Percentiles rank a stretch among this genome's conserved stretches.
These are phyloP conservation scores for Anas platyrhynchos DNA, from an alignment of 2,113 vertebrate species.

Conservation along the genomic window DNA sequence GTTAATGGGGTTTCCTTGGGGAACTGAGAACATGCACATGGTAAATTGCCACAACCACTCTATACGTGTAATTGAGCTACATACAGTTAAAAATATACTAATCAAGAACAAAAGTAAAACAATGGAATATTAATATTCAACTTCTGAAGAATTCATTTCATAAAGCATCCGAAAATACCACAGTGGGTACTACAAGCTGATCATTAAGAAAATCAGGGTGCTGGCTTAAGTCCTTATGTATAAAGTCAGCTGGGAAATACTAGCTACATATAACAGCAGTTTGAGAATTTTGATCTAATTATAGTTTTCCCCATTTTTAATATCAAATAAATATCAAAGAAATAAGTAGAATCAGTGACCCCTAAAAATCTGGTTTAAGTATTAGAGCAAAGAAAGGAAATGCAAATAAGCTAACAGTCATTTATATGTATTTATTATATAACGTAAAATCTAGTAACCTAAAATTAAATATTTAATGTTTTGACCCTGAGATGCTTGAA, in stretches of 20 bases:
- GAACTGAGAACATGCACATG: accelerated
- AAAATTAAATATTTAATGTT: not conserved
- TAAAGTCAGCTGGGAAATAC: not conserved
- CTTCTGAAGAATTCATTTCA: not conserved
- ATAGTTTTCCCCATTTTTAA: not conserved
- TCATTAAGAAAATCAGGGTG: not conserved
- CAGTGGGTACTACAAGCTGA: not conserved
- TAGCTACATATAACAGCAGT: not conserved
- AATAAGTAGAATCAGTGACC: not conserved
- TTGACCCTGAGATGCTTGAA: not conserved
- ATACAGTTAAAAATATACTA: not conserved
- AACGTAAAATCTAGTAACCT: not conserved
- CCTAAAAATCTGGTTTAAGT: not conserved
- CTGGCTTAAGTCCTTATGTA: accelerated
- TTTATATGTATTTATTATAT: not conserved
- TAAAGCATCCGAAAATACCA: not conserved
- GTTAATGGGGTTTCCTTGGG: not conserved
- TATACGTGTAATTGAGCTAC: not conserved
- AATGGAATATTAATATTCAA: not conserved
- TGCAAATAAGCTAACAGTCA: accelerated
- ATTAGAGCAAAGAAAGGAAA: not conserved
- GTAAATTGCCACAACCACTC: not conserved
- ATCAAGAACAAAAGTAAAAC: not conserved
- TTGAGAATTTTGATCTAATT: not conserved
- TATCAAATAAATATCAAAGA: not conserved